These are phyloP conservation scores for Lobophora halterata DNA, from an alignment of 2,888 invertebrate genomes.

Conservation along the genomic window DNA sequence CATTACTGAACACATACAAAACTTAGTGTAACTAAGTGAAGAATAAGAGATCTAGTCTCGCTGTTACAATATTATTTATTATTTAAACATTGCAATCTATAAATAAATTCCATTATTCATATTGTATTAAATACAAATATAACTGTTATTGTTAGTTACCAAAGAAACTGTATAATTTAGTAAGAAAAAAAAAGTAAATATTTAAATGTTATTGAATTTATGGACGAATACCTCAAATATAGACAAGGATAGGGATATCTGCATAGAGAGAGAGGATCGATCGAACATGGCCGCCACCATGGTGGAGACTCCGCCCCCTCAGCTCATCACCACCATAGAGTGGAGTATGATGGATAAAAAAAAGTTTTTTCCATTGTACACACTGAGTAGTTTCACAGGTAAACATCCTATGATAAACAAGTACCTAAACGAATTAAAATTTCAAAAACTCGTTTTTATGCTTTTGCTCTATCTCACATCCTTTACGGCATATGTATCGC, in stretches of 20 bases:
- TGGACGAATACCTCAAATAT: constrained; percentile 31
- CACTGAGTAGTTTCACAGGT: constrained; percentile 92
- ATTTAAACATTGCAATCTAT: constrained; percentile 23
- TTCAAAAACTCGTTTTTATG: too few species aligned
- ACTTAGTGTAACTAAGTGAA: constrained; percentile 24
- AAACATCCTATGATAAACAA: too few species aligned
- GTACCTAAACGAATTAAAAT: too few species aligned
- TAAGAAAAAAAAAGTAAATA: constrained; percentile 20
- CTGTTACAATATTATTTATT: constrained; percentile 24
- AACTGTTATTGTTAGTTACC: constrained; percentile 43
- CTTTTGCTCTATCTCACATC: too few species aligned
- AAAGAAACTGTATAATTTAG: constrained; percentile 41
- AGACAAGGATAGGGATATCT: constrained; percentile 30
- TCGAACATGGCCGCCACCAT: constrained; percentile 63
- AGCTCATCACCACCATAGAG: constrained; percentile 92
- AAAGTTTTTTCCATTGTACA: constrained; percentile 95
- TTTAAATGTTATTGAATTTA: constrained; percentile 52
- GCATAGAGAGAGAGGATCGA: constrained; percentile 24
- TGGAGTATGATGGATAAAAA: constrained; percentile 99
- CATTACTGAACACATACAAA: constrained; percentile 36
- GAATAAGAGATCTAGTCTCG: constrained; percentile 43
- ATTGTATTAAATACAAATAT: constrained; percentile 44
- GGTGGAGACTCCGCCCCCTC: constrained; percentile 80
- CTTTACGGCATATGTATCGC: too few species aligned
- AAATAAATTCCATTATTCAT: constrained; percentile 29